Evolutionary conservation across 2,113 vertebrate genomes (phyloP).

Genomic region (Perccottus glenii): DNA sequence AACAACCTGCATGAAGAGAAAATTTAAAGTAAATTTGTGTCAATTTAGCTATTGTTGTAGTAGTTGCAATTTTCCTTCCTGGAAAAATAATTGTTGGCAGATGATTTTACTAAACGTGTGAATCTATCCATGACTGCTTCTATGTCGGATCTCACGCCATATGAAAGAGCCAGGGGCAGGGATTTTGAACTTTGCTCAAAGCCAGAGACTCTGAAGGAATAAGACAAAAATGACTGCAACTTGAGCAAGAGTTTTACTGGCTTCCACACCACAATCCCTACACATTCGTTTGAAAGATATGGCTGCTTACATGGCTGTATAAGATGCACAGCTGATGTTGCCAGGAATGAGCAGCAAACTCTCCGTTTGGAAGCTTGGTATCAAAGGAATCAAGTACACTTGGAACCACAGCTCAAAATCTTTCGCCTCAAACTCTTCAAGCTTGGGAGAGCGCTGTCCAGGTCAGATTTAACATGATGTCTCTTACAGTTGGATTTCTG

Average conservation of each 20-base stretch:
- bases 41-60: not conserved
- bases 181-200: constrained; percentile 13
- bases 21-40: not conserved
- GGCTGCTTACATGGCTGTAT: constrained; percentile 46
- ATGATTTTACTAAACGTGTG: constrained; percentile 12
- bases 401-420: constrained; percentile 58
- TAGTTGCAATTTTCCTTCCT: not conserved
- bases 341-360: constrained; percentile 43
- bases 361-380: constrained; percentile 39
- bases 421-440: constrained; percentile 32
- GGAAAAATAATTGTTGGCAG: not conserved
- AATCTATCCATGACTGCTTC: constrained; percentile 14
- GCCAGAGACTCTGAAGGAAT: constrained; percentile 19
- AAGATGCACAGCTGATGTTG: constrained; percentile 59
- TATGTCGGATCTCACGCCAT: constrained; percentile 4
- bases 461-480: constrained; percentile 54
- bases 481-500: constrained; percentile 10
- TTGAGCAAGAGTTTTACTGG: constrained; percentile 4
- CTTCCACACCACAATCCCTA: not conserved
- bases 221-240: not conserved
- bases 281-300: not conserved
- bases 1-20: constrained; percentile 28
- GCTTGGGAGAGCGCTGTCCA: constrained; percentile 41
- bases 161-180: constrained; percentile 8
- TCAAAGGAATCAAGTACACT: constrained; percentile 40